phyloP scores from a whole-genome alignment of 2,888 invertebrate genomes.

The Chymomyza fuscimana region DNA sequence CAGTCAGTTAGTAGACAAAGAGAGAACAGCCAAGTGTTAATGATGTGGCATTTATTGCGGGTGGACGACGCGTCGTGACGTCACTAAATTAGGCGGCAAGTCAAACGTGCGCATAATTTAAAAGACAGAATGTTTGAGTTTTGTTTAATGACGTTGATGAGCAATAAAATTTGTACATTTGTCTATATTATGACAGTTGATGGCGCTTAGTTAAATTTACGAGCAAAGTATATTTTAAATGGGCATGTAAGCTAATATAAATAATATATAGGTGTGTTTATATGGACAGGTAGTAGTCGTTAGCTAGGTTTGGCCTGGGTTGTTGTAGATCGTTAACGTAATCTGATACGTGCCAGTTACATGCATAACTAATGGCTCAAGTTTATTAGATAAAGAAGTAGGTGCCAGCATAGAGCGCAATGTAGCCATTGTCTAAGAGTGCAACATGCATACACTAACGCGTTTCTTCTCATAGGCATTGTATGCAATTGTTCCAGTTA shows the following conservation, averaged over 20 bases:
- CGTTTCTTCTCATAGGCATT: conserved; percentile 21
- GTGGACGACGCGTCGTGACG: conserved; percentile 41
- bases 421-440: background rate
- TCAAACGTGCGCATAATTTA: conserved; percentile 43
- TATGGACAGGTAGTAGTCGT: background rate
- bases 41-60: conserved; percentile 70
- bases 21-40: conserved; percentile 52
- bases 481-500: conserved; percentile 27
- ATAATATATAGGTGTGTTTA: background rate
- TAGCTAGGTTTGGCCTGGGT: background rate
- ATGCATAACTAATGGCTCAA: conserved; percentile 53
- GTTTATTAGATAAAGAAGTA: conserved; percentile 32
- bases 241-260: background rate
- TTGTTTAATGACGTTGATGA: conserved; percentile 56
- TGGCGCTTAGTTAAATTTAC: conserved; percentile 65
- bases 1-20: conserved; percentile 8
- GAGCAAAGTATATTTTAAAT: conserved; percentile 23
- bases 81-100: conserved; percentile 56
- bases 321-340: background rate
- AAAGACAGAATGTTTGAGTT: conserved; percentile 33
- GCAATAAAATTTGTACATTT: conserved; percentile 63
- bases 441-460: background rate
- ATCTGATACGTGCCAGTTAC: conserved; percentile 20
- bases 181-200: conserved; percentile 67
- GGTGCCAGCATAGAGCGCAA: background rate